These are phyloP conservation scores for Pangasianodon hypophthalmus DNA, from an alignment of 2,113 vertebrate species.

Conservation along the genomic window DNA sequence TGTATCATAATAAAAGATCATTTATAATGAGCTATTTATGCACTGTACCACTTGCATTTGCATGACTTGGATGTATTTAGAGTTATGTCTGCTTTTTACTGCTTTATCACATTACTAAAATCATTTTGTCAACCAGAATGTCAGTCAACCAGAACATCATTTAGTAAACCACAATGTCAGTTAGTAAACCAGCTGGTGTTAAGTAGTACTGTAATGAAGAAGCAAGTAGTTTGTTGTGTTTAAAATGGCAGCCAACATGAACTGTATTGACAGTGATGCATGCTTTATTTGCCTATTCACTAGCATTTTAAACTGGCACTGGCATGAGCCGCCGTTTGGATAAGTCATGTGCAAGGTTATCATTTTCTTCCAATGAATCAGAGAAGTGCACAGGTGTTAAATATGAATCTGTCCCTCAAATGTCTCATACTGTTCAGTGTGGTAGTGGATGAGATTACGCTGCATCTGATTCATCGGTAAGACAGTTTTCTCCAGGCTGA, in stretches of 20 bases:
- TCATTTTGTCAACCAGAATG: not conserved
- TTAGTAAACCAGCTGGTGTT: not conserved
- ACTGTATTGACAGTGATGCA: not conserved
- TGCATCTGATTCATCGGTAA: not conserved
- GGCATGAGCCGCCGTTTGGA: not conserved
- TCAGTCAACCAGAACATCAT: not conserved
- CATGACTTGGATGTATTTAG: not conserved
- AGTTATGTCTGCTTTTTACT: not conserved
- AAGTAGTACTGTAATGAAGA: not conserved
- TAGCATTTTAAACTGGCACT: not conserved
- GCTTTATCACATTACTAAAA: not conserved
- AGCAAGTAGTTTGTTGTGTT: not conserved
- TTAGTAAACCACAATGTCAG: not conserved
- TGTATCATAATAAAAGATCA: not conserved
- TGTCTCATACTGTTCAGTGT: not conserved
- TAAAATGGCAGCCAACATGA: not conserved
- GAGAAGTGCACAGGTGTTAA: slow-evolving; percentile 2
- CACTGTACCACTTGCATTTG: not conserved
- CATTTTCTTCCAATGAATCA: not conserved
- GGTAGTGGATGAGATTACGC: not conserved
- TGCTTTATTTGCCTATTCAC: not conserved
- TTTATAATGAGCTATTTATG: slow-evolving; percentile 6
- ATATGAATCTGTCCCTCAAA: not conserved
- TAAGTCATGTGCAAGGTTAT: not conserved
- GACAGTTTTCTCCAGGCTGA: not conserved